Percentiles rank a stretch among this genome's conserved stretches.
phyloP scores from a whole-genome alignment of 92 coral and sea anemone species.

The Epizoanthus illoricatus region DNA sequence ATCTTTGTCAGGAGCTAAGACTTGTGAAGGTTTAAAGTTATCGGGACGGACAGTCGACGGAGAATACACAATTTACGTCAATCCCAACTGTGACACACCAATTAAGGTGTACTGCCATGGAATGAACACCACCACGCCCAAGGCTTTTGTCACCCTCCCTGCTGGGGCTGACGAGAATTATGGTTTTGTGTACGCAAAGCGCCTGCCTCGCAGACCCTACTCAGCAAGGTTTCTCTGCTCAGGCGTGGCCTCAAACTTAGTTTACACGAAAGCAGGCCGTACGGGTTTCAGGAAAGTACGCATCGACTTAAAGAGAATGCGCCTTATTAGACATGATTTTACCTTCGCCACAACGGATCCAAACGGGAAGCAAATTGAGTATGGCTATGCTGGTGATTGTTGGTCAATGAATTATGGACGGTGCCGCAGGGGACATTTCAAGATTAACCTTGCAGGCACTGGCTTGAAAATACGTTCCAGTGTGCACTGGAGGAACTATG shows the following conservation, averaged over 20 bases:
- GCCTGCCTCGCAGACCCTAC: conserved; percentile 71
- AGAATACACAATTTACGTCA: conserved; percentile 77
- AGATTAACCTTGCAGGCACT: conserved; percentile 82
- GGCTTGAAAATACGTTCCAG: conserved; percentile 68
- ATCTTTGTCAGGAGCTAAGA: conserved; percentile 70
- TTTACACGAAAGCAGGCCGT: conserved; percentile 69
- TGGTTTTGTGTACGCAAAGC: conserved; percentile 79
- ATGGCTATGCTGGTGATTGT: conserved; percentile 96
- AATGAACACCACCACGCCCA: conserved; percentile 82
- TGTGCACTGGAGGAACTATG: conserved; percentile 70
- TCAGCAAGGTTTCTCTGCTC: conserved; percentile 75
- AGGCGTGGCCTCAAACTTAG: conserved; percentile 59
- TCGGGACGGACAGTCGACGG: conserved; percentile 85
- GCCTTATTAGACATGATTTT: conserved; percentile 73
- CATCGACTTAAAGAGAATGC: conserved; percentile 74
- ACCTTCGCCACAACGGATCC: conserved; percentile 80
- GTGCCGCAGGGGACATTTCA: conserved; percentile 92
- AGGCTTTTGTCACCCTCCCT: conserved; percentile 76
- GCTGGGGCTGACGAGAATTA: conserved; percentile 87
- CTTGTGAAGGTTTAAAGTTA: conserved; percentile 75
- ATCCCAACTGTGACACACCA: conserved; percentile 78
- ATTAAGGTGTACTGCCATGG: conserved; percentile 91
- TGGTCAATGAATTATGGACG: conserved; percentile 88
- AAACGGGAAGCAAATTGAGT: conserved; percentile 71
- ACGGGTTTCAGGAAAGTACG: conserved; percentile 83